A percentile compares a stretch with the other conserved stretches of the same genome.
phyloP scores from a whole-genome alignment of 2,797 vertebrate species.

The Tragopan temminckii region DNA sequence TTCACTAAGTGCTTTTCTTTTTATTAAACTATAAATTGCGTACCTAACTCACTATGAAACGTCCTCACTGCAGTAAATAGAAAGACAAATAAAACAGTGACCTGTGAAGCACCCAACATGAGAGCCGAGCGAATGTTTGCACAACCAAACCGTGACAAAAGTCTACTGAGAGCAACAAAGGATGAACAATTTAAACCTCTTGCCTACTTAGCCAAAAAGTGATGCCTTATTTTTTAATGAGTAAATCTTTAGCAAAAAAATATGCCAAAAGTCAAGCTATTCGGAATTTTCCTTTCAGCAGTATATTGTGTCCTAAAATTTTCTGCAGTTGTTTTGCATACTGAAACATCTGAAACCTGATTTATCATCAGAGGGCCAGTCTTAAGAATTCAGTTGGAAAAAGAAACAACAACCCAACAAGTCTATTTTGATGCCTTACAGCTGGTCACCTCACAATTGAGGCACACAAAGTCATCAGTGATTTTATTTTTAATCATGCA shows the following conservation, averaged over 20 bases:
- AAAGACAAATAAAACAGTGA: neutral
- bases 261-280: neutral
- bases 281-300: neutral
- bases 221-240: neutral
- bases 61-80: neutral
- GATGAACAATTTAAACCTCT: neutral
- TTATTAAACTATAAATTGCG: neutral
- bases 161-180: neutral
- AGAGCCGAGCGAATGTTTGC: neutral
- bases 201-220: neutral
- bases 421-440: neutral
- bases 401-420: neutral
- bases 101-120: neutral
- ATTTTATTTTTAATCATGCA: neutral
- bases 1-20: neutral
- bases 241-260: neutral
- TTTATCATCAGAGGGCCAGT: neutral
- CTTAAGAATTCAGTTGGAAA: neutral
- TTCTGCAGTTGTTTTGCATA: neutral
- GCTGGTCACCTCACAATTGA: neutral
- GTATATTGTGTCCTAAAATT: neutral
- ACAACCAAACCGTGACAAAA: slow-evolving; percentile 1
- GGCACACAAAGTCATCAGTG: neutral
- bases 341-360: neutral
- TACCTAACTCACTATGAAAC: neutral